phyloP scores from a whole-genome alignment of 2,797 vertebrate species.

The Eurystomus glaucurus region DNA sequence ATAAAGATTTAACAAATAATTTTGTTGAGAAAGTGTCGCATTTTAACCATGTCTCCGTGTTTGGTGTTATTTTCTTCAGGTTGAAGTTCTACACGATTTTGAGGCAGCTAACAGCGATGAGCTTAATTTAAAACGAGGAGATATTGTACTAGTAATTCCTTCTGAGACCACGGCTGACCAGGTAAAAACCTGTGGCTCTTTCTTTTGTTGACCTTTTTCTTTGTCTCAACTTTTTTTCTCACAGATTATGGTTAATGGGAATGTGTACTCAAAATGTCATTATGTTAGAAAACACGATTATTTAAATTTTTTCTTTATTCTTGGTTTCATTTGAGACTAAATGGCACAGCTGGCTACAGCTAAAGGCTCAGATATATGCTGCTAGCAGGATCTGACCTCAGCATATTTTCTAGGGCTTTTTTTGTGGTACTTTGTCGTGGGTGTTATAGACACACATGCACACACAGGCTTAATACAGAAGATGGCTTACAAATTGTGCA shows the following conservation, averaged over 20 bases:
- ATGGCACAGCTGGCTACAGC: background rate
- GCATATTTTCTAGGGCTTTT: background rate
- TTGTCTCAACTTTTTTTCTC: background rate
- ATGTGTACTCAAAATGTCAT: background rate
- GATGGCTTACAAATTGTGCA: background rate
- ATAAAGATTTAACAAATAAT: background rate
- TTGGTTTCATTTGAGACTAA: background rate
- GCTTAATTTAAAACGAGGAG: constrained; percentile 91
- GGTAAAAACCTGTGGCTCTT: constrained; percentile 80
- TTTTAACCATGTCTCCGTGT: background rate
- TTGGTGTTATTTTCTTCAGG: constrained; percentile 80
- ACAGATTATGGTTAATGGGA: background rate
- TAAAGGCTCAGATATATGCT: background rate
- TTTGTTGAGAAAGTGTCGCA: background rate
- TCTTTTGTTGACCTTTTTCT: background rate
- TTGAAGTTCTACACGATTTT: constrained; percentile 95
- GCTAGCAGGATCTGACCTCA: background rate
- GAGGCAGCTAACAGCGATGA: constrained; percentile 96
- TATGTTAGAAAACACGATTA: background rate
- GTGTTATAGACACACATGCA: background rate
- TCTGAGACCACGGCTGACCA: constrained; percentile 92
- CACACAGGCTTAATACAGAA: background rate
- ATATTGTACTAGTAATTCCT: constrained; percentile 92
- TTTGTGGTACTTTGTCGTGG: background rate
- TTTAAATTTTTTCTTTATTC: background rate